These are phyloP conservation scores for Montipora foliosa DNA, from an alignment of 64 coral and sea anemone species.

Conservation along the genomic window DNA sequence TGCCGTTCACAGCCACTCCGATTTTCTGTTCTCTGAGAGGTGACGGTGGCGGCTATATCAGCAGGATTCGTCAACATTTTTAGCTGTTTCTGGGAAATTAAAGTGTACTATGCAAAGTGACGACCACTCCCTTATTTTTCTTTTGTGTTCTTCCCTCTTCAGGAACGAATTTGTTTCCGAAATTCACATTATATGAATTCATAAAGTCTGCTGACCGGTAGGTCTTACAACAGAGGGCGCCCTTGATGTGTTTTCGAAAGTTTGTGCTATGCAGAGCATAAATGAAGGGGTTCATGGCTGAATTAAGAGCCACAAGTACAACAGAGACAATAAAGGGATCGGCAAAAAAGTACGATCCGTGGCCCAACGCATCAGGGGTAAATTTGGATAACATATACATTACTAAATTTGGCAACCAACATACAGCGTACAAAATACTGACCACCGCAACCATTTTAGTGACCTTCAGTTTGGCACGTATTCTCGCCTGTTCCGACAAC, in stretches of 20 bases:
- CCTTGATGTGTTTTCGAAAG: slow-evolving; percentile 69
- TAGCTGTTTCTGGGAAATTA: background rate
- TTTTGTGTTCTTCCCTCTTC: background rate
- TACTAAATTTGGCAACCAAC: slow-evolving; percentile 65
- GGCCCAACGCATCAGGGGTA: slow-evolving; percentile 5
- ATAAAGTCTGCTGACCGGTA: slow-evolving; percentile 40
- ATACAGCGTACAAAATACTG: slow-evolving; percentile 48
- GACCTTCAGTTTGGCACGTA: slow-evolving; percentile 40
- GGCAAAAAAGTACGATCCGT: slow-evolving; percentile 66
- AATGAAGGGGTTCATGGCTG: slow-evolving; percentile 85
- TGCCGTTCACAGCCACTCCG: too few relatives aligned
- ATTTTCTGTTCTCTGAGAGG: too few relatives aligned
- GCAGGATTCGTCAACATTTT: background rate
- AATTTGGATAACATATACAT: slow-evolving; percentile 47
- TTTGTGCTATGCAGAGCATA: slow-evolving; percentile 85
- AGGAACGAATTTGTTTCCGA: background rate
- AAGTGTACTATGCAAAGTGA: background rate
- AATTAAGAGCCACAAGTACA: slow-evolving; percentile 83
- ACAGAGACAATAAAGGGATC: slow-evolving; percentile 67
- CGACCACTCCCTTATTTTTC: background rate
- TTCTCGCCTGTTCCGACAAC: background rate
- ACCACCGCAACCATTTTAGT: slow-evolving; percentile 54
- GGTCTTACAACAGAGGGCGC: slow-evolving; percentile 66
- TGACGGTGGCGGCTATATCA: too few relatives aligned
- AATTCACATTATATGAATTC: background rate